These are phyloP conservation scores for Xiphophorus birchmanni DNA, from an alignment of 2,797 vertebrate genomes.

Conservation along the genomic window DNA sequence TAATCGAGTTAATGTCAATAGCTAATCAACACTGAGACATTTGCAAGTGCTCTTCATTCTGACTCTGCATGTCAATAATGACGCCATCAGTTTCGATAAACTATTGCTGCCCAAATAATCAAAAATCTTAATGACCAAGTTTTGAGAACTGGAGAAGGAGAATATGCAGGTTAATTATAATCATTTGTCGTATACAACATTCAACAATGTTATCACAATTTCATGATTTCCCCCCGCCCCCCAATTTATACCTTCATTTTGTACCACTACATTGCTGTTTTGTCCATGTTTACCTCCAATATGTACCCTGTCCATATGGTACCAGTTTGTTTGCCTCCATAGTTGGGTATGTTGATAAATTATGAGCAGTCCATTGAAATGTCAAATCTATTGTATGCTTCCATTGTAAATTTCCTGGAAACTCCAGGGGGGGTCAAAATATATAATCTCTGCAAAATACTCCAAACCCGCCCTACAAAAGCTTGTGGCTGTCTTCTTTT, in stretches of 20 bases:
- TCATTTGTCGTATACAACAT: neutral
- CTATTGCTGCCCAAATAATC: neutral
- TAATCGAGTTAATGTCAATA: neutral
- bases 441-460: neutral
- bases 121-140: neutral
- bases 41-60: neutral
- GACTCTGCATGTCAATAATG: neutral
- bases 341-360: neutral
- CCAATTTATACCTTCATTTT: neutral
- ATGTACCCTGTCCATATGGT: neutral
- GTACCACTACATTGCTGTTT: neutral
- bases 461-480: neutral
- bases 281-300: neutral
- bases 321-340: neutral
- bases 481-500: neutral
- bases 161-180: neutral
- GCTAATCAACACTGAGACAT: no score
- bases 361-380: neutral
- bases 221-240: neutral
- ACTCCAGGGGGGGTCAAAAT: no score
- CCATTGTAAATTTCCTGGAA: neutral
- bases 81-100: neutral
- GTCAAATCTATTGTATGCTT: neutral
- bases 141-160: neutral
- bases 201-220: neutral